Evolutionary conservation across 2,797 vertebrate species (phyloP).

Genomic region (Chromis chromis): DNA sequence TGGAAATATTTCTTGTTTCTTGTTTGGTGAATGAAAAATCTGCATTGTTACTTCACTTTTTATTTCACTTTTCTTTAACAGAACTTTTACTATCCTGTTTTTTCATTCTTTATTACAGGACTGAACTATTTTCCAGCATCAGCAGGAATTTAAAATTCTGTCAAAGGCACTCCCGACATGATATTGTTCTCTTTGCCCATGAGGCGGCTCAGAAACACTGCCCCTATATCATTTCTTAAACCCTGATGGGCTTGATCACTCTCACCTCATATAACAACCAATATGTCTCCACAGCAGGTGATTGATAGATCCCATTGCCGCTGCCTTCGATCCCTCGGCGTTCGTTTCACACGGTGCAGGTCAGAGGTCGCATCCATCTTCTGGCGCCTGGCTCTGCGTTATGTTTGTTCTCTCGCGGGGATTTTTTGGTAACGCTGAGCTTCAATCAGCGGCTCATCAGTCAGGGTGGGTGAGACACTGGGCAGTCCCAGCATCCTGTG

Average conservation of each 20-base stretch:
- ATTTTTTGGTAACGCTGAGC: constrained; percentile 16
- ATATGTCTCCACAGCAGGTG: constrained; percentile 37
- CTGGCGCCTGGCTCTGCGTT: constrained; percentile 10
- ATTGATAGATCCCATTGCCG: constrained; percentile 61
- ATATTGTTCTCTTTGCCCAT: constrained; percentile 29
- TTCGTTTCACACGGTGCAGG: constrained; percentile 22
- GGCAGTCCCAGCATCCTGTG: constrained; percentile 36
- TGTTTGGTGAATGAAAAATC: background rate
- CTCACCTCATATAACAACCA: constrained; percentile 52
- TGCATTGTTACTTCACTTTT: background rate
- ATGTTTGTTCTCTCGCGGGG: constrained; percentile 17
- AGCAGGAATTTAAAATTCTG: constrained; percentile 23
- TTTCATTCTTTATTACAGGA: background rate
- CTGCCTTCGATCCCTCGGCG: constrained; percentile 42
- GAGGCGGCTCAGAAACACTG: constrained; percentile 30
- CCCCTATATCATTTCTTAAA: constrained; percentile 41
- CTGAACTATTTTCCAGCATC: constrained; percentile 15
- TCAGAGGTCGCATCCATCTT: constrained; percentile 53
- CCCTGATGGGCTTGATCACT: constrained; percentile 52
- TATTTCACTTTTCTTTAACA: background rate
- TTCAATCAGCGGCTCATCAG: constrained; percentile 52
- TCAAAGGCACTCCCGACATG: background rate
- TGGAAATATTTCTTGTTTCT: background rate
- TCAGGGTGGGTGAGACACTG: constrained; percentile 40
- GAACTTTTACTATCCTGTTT: background rate